Conservation (phyloP, 2,888 invertebrate species). For the Halictus ligatus region DNA sequence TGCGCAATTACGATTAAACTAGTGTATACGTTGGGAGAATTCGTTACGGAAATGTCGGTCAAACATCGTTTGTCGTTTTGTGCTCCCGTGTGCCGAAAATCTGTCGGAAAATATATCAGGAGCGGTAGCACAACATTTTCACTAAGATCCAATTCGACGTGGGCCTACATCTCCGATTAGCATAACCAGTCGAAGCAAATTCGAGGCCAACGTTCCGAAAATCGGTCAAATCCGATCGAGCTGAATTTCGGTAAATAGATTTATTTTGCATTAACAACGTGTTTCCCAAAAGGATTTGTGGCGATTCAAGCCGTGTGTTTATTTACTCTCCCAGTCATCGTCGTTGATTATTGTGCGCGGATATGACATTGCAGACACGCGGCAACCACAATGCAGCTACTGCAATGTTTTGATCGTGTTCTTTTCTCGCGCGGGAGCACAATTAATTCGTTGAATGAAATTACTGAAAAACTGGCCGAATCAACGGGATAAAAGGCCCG, state of each 20-base stretch:
- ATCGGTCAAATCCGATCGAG: too few relatives aligned
- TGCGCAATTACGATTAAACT: neutral
- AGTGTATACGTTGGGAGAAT: neutral
- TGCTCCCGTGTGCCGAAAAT: too few relatives aligned
- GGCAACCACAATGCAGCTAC: neutral
- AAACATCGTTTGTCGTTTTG: neutral
- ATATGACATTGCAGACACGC: neutral
- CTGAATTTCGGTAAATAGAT: too few relatives aligned
- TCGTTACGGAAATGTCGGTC: neutral
- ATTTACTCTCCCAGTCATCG: neutral
- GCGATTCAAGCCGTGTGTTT: neutral
- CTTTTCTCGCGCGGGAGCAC: neutral
- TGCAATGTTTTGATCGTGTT: neutral
- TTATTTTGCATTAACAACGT: too few relatives aligned
- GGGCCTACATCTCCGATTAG: too few relatives aligned
- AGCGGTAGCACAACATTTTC: too few relatives aligned
- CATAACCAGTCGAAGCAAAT: too few relatives aligned
- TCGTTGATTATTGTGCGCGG: neutral
- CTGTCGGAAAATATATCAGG: too few relatives aligned
- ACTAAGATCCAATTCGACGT: too few relatives aligned
- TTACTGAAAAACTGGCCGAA: too few relatives aligned
- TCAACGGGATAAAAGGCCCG: neutral
- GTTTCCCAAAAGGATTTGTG: too few relatives aligned
- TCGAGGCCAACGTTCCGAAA: too few relatives aligned
- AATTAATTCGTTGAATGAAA: neutral